Conservation (phyloP, 1,140 invertebrate genomes). For the Lineus longissimus region DNA sequence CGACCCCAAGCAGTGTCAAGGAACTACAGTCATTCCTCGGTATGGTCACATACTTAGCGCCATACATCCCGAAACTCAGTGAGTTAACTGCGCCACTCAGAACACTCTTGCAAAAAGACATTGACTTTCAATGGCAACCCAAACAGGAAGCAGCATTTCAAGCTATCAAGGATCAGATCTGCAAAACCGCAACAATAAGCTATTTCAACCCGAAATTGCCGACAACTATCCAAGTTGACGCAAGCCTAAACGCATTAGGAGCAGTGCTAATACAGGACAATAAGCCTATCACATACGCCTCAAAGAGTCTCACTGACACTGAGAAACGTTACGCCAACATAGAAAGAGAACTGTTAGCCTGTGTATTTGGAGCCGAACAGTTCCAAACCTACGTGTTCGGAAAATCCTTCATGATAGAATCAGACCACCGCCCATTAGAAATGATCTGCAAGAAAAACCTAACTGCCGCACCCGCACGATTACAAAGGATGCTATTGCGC, state of each 20-base stretch:
- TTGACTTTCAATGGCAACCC: constrained; percentile 21
- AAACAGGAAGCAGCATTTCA: constrained; percentile 23
- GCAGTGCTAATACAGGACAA: constrained; percentile 53
- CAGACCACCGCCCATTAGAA: constrained; percentile 22
- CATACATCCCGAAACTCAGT: constrained; percentile 16
- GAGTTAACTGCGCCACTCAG: constrained; percentile 14
- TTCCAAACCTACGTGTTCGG: constrained; percentile 49
- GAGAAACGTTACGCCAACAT: constrained; percentile 56
- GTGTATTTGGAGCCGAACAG: constrained; percentile 51
- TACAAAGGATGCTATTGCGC: no score
- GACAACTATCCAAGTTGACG: constrained; percentile 28
- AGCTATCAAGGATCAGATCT: constrained; percentile 23
- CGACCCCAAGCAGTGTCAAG: no score
- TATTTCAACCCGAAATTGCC: constrained; percentile 27
- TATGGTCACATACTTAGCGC: constrained; percentile 18
- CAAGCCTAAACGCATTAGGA: constrained; percentile 43
- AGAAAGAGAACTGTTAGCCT: constrained; percentile 55
- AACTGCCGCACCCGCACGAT: constrained; percentile 7
- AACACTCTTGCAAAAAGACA: constrained; percentile 28
- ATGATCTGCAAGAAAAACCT: constrained; percentile 20
- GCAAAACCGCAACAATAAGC: constrained; percentile 21
- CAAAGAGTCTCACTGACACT: constrained; percentile 45
- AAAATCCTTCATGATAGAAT: constrained; percentile 14
- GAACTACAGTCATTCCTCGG: constrained; percentile 23
- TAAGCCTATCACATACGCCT: constrained; percentile 54